Conservation (phyloP, 2,888 invertebrate genomes). For the Oscheius sp. region DNA sequence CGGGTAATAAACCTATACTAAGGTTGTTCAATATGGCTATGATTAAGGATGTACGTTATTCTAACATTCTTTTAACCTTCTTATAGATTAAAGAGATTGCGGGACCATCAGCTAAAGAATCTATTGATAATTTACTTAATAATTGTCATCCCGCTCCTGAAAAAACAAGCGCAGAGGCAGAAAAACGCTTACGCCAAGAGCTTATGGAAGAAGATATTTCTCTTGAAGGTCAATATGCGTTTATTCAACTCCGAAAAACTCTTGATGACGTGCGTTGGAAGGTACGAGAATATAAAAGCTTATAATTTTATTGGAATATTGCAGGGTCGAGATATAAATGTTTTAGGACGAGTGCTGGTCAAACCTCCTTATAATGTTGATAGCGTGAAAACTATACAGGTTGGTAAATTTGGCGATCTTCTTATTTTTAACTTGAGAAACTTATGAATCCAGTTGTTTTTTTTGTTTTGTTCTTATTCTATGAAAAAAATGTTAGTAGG, state of each 20-base stretch:
- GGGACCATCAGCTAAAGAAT: background rate
- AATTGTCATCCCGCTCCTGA: conserved; percentile 6
- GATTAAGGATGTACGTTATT: conserved; percentile 43
- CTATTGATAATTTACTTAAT: conserved; percentile 2
- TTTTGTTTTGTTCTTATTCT: too few species aligned
- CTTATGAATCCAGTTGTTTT: too few species aligned
- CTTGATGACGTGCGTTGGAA: conserved; percentile 51
- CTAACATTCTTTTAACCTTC: background rate
- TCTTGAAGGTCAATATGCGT: conserved; percentile 45
- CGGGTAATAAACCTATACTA: conserved; percentile 44
- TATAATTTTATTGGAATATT: background rate
- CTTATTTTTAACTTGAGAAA: background rate
- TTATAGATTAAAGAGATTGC: conserved; percentile 27
- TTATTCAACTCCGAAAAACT: conserved; percentile 47
- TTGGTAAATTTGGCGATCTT: background rate
- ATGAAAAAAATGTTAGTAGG: too few species aligned
- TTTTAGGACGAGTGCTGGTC: conserved; percentile 38
- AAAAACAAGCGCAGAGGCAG: conserved; percentile 9
- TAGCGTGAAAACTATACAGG: conserved; percentile 26
- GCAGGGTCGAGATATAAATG: conserved; percentile 35
- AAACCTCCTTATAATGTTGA: conserved; percentile 37
- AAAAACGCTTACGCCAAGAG: conserved; percentile 18
- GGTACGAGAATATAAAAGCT: conserved; percentile 15
- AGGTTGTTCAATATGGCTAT: conserved; percentile 49
- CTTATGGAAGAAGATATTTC: conserved; percentile 36